These are phyloP conservation scores for Megaptera novaeangliae DNA, from an alignment of 2,113 vertebrate species.

Conservation along the genomic window DNA sequence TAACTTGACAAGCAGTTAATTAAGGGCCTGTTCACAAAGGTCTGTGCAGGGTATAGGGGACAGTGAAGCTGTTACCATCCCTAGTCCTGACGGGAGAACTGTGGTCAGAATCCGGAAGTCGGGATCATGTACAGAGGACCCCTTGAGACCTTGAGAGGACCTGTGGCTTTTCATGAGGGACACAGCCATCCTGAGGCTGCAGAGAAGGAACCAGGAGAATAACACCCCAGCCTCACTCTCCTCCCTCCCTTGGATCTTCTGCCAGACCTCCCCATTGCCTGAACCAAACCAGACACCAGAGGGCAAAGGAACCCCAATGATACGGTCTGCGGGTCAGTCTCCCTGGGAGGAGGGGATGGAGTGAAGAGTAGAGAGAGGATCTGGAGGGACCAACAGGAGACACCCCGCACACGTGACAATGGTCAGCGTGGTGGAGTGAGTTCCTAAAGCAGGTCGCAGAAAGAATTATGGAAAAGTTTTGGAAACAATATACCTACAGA, in stretches of 20 bases:
- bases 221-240: fast-evolving
- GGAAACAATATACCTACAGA: neutral
- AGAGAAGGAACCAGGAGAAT: neutral
- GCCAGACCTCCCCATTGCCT: neutral
- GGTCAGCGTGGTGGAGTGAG: neutral
- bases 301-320: neutral
- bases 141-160: neutral
- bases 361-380: no score
- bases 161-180: neutral
- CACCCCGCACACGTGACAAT: fast-evolving
- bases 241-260: neutral
- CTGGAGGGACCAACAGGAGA: neutral
- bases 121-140: neutral
- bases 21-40: neutral
- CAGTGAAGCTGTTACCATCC: fast-evolving
- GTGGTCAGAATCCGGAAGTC: neutral
- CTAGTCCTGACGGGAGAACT: neutral
- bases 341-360: no score
- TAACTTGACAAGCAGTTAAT: neutral
- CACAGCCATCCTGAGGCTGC: neutral
- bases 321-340: neutral
- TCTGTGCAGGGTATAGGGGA: neutral
- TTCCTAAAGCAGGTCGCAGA: neutral
- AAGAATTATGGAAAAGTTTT: neutral
- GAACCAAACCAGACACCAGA: neutral